Evolutionary conservation across 2,888 invertebrate genomes (phyloP).

Genomic region (Asteroscopus sphinx): DNA sequence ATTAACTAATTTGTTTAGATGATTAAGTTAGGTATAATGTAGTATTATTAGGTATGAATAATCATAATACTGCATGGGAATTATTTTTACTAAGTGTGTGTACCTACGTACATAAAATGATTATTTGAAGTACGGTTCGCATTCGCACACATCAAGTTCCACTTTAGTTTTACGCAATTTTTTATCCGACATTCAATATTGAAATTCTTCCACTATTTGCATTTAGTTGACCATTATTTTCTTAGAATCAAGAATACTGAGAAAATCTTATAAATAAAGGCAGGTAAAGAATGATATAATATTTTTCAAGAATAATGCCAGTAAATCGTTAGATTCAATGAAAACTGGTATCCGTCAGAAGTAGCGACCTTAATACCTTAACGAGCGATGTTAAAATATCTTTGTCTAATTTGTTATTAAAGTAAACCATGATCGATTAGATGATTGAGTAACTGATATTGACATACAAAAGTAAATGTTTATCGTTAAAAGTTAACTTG

Average conservation of each 20-base stretch:
- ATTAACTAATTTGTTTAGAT: constrained; percentile 6
- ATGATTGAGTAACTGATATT: constrained; percentile 25
- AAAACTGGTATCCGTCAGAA: constrained; percentile 27
- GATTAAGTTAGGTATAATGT: not conserved
- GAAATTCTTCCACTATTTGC: constrained; percentile 10
- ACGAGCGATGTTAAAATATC: constrained; percentile 17
- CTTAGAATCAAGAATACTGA: constrained; percentile 19
- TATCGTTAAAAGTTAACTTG: constrained; percentile 14
- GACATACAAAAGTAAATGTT: constrained; percentile 10
- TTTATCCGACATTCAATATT: constrained; percentile 10
- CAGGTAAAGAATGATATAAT: constrained; percentile 3
- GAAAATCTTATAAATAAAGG: constrained; percentile 8
- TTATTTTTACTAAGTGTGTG: constrained; percentile 15
- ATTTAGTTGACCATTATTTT: constrained; percentile 22
- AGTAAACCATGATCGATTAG: constrained; percentile 4
- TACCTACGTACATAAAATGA: constrained; percentile 18
- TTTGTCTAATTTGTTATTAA: constrained; percentile 36
- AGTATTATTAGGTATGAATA: constrained; percentile 7
- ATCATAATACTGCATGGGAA: constrained; percentile 21
- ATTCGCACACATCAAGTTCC: constrained; percentile 1
- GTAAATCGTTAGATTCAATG: constrained; percentile 34
- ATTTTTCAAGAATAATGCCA: constrained; percentile 13
- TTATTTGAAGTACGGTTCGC: constrained; percentile 18
- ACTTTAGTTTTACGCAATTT: constrained; percentile 18
- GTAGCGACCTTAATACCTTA: constrained; percentile 20